Evolutionary conservation across 2,113 vertebrate species (phyloP).

Genomic region (Lasiurus cinereus): DNA sequence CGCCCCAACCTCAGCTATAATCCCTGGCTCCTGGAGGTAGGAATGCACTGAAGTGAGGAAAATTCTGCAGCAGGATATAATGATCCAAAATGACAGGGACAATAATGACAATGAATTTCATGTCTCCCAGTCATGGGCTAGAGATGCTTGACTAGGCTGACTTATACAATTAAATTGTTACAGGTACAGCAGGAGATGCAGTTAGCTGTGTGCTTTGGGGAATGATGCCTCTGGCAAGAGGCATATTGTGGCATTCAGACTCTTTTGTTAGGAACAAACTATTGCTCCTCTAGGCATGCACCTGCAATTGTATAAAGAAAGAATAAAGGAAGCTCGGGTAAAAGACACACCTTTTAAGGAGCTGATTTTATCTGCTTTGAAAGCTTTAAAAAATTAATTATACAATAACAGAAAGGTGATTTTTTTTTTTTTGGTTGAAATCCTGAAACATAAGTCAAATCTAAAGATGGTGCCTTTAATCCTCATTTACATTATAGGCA

Average conservation of each 20-base stretch:
- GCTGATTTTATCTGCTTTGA: constrained; percentile 72
- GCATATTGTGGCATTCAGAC: constrained; percentile 70
- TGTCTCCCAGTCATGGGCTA: constrained; percentile 97
- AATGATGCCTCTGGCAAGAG: constrained; percentile 86
- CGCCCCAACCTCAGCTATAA: constrained; percentile 93
- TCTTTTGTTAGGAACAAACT: constrained; percentile 74
- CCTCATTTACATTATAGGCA: constrained; percentile 1
- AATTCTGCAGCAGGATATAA: constrained; percentile 96
- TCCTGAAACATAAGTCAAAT: constrained; percentile 21
- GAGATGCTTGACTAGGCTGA: constrained; percentile 98
- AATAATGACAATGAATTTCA: constrained; percentile 99
- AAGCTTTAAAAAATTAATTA: constrained; percentile 21
- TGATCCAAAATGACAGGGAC: constrained; percentile 99
- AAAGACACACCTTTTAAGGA: constrained; percentile 75
- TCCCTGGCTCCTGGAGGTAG: constrained; percentile 95
- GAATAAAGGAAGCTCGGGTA: constrained; percentile 79
- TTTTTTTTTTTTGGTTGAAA: background rate
- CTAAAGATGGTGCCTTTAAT: constrained; percentile 28
- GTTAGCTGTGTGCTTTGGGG: constrained; percentile 90
- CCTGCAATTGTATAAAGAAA: background rate
- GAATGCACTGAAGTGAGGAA: constrained; percentile 98
- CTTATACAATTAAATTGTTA: constrained; percentile 98
- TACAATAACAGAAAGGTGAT: background rate
- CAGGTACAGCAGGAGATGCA: constrained; percentile 94
- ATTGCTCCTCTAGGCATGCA: constrained; percentile 59